Evolutionary conservation across 2,888 invertebrate genomes (phyloP), one percentile per base, ranked within the genome.

Genomic region (Synergus itoensis): DNA sequence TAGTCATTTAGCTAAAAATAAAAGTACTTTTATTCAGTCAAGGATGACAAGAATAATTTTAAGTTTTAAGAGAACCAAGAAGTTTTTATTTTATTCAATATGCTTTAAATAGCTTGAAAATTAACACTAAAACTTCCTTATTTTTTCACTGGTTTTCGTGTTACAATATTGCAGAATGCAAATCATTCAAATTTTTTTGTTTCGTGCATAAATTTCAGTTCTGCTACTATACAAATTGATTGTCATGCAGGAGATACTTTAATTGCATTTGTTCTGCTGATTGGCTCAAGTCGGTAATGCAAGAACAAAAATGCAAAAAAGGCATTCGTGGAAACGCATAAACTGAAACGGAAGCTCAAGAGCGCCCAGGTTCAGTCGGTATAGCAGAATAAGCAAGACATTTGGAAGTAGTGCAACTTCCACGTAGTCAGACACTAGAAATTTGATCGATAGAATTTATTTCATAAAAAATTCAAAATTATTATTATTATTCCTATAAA

Each of bases 311-410:
- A 73, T 73, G 73, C 73, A 73, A 73, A 73, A 69, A 73, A 73
- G 53, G 73, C 73, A 73, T 73, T 73, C 73, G 73, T 73, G 73
- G 73, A 73, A 73, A 73, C 40, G 53, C 53, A 73, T 57, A 53
- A 73, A 73, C 73, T 73, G 73, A 73, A 73, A 73, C 73, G 73
- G 73, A 73, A 73, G 73, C 73, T 73, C 53, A 48, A 73, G 73
- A 57, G 53, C 53, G 28, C 69, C 73, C 53, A 53, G 73, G 36
- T 57, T 73, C 73, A 53, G 48, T 73, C 73, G 48, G 48, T 73
- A 73, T 28, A 73, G 73, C 73, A 73, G 73, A 73, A 73, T 73
- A 73, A 73, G 73, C 73, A 73, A 73, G 73, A 73, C 48, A 40
- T 73, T 73, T 28, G 36, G 40, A 73, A 73, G 73, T 73, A 73